Evolutionary conservation across 1,140 invertebrate genomes (phyloP).

Genomic region (Arion vulgaris): DNA sequence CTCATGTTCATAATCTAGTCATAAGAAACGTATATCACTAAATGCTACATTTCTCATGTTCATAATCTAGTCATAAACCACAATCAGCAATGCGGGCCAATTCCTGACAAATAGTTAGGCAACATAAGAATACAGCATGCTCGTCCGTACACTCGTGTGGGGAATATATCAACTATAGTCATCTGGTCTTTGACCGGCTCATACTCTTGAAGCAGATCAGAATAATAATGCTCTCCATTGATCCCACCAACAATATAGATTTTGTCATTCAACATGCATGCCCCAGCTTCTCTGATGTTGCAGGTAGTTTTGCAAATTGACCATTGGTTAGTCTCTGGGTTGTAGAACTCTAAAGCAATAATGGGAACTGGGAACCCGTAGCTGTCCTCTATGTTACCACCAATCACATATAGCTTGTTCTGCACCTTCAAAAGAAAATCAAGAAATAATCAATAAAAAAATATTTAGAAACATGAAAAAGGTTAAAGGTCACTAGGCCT

Average conservation of each 20-base stretch:
- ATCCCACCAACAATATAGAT: conserved; percentile 70
- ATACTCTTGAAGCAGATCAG: conserved; percentile 61
- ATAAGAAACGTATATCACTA: too few relatives aligned
- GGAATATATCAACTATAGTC: conserved; percentile 62
- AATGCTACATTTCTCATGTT: too few relatives aligned
- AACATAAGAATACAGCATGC: conserved; percentile 66
- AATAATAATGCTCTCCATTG: conserved; percentile 67
- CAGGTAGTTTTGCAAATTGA: conserved; percentile 60
- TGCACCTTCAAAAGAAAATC: conserved; percentile 41
- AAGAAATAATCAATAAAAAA: too few relatives aligned
- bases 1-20: too few relatives aligned
- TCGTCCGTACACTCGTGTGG: conserved; percentile 62
- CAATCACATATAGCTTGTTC: conserved; percentile 63
- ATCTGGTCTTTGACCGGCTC: conserved; percentile 58
- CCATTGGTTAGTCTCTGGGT: conserved; percentile 64
- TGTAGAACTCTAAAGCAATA: conserved; percentile 65
- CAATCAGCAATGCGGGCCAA: conserved; percentile 10
- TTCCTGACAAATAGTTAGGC: conserved; percentile 56
- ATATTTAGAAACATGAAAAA: too few relatives aligned
- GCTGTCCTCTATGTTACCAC: conserved; percentile 69
- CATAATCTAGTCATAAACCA: too few relatives aligned
- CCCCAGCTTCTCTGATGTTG: conserved; percentile 68
- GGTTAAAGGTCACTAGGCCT: too few relatives aligned
- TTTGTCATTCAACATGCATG: conserved; percentile 61
- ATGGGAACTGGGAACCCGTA: conserved; percentile 68